Evolutionary conservation across 1,140 invertebrate species (phyloP).

Genomic region (Anadara kagoshimensis): DNA sequence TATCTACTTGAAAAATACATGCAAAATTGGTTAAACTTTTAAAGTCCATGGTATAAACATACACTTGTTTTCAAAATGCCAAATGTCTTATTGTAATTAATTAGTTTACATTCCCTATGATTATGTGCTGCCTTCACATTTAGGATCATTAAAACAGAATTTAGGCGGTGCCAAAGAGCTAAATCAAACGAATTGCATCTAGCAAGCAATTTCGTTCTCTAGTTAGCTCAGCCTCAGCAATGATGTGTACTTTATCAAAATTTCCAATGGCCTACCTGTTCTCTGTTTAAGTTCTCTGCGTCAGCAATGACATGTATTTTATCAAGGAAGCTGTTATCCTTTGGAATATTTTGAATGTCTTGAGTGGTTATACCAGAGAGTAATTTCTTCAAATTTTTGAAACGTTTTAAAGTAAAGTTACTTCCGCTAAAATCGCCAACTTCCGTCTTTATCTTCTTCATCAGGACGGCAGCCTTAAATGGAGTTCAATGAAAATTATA

Average conservation of each 20-base stretch:
- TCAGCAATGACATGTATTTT: conserved; percentile 21
- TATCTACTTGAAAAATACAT: too few relatives aligned
- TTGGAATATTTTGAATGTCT: conserved; percentile 18
- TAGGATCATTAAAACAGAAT: too few relatives aligned
- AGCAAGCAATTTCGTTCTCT: too few relatives aligned
- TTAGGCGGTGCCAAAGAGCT: too few relatives aligned
- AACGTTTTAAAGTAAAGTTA: conserved; percentile 13
- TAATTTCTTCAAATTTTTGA: conserved; percentile 16
- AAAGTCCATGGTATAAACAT: too few relatives aligned
- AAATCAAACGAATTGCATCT: too few relatives aligned
- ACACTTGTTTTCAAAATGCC: too few relatives aligned
- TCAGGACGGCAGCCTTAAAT: conserved; percentile 15
- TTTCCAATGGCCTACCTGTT: conserved; percentile 1
- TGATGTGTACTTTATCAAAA: neutral
- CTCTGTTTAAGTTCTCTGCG: conserved; percentile 17
- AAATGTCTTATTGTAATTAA: too few relatives aligned
- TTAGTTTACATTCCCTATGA: too few relatives aligned
- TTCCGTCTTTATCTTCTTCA: conserved; percentile 25
- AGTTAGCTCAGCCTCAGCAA: neutral
- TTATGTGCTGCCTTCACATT: too few relatives aligned
- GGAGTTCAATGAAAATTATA: too few relatives aligned
- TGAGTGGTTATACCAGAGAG: conserved; percentile 6
- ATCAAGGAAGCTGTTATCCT: conserved; percentile 18
- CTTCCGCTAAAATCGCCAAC: conserved; percentile 14
- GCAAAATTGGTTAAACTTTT: too few relatives aligned